phyloP scores from a whole-genome alignment of 1,140 invertebrate genomes.

The Epicauta chinensis region DNA sequence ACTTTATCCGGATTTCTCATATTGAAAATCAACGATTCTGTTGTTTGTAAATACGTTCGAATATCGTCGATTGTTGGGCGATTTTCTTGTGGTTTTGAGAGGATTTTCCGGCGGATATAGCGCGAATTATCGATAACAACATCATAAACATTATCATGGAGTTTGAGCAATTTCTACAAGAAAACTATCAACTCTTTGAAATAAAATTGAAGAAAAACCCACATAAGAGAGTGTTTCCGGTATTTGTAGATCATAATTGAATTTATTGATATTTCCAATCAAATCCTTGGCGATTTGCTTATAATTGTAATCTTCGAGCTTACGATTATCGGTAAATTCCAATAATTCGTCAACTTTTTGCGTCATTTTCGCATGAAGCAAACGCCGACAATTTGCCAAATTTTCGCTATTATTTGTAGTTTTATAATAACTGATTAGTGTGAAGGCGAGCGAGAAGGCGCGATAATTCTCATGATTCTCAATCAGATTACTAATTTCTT shows the following conservation, averaged over 20 bases:
- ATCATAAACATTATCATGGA: constrained; percentile 4
- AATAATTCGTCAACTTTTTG: constrained; percentile 5
- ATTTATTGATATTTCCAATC: constrained; percentile 5
- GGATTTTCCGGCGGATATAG: constrained; percentile 1
- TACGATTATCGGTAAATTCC: constrained; percentile 1
- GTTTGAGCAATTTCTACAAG: constrained; percentile 2
- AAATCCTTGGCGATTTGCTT: neutral
- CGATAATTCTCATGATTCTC: too few species aligned
- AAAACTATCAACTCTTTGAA: too few species aligned
- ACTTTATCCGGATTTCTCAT: too few species aligned
- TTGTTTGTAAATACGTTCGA: constrained; percentile 9
- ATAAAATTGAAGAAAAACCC: constrained; percentile 1
- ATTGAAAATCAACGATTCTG: constrained; percentile 10
- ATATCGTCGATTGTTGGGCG: constrained; percentile 7
- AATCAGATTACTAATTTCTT: too few species aligned
- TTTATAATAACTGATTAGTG: too few species aligned
- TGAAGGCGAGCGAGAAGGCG: too few species aligned
- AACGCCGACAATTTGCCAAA: too few species aligned
- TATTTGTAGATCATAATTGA: constrained; percentile 3
- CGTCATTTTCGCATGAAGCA: neutral
- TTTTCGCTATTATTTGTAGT: too few species aligned
- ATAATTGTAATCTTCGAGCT: neutral
- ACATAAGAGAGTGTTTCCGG: constrained; percentile 1
- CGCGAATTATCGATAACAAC: neutral
- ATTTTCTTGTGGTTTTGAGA: neutral